Base-by-base conservation (phyloP, 2,797 vertebrate genomes). In the Epinephelus coioides region DNA sequence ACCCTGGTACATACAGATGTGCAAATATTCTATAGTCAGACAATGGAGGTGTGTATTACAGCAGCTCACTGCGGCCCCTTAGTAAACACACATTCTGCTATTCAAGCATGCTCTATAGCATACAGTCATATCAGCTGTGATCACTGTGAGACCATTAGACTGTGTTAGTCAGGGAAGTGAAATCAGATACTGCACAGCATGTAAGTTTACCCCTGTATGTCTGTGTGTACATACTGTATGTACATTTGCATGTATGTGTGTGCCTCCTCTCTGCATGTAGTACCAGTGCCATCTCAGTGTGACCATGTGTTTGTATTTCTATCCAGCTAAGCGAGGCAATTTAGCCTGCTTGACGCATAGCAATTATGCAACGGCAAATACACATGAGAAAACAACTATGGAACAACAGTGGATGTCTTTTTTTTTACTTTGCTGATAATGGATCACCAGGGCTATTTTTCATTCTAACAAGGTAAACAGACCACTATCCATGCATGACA, bases 251-350 rank as follows among this genome's bases (percentile, higher is more conserved):
- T 81, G 57, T 23, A 19, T 50, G 57, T 75, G 21, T 84, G 74
- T 30, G 63, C 30, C 18, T 66, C 65, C 54, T 81, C 79, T 81
- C 78, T 77, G 79, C 76, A 27, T 85, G 75, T 23, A 47, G 70
- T 53, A 59, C 66, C 65, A 73, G 27, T 34, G 65, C 62, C 66
- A 34, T 77, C 86, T 86, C 80, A 73, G 82, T 72, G 75, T 74
- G 83, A 82, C 47, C 66, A 70, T 75, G 79, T 77, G 67, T 85
- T 70, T 86, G 65, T 40, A 54, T 85, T 85, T 82, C 78, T 75
- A 72, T 86, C 65, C 73, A 77, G 87, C 80, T 68, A 85, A 72
- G 51, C 6, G 19, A 82, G 69, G 77, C 65, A 70, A 81, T 90
- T 88, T 67, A 66, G 74, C 61, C 61, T 12, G 66, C 68, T 65